Evolutionary conservation across 2,888 invertebrate species (phyloP), one percentile per base, ranked within the genome.

Genomic region (Petrolisthes cinctipes): DNA sequence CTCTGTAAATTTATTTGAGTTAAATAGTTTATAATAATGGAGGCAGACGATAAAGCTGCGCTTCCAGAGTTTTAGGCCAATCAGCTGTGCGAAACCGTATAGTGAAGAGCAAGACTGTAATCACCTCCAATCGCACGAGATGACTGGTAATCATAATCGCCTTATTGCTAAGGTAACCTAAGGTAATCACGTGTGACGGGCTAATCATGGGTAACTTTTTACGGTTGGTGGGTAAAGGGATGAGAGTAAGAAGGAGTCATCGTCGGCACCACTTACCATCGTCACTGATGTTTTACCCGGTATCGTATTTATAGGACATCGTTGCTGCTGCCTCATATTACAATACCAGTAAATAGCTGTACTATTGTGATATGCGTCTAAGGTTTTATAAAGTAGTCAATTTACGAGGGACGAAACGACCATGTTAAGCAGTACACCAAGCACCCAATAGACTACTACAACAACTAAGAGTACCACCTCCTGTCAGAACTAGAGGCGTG

Each of bases 121-220:
- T 73, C 54, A n/a, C 73, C 54, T 23, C 71, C n/a, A 37, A 66
- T 82, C 82, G 53, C 68, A n/a, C 9, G 71, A 82, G 73, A 83
- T 23, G 53, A 53, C 20, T 20, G 83, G 73, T 83, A 53, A 83
- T 73, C 83, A 73, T 37, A 83, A 20, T 83, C 73, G 56, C 83
- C 54, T 73, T 83, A 53, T 83, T 83, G 73, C 83, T 54, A 83
- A 83, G 83, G 83, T 73, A 83, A 73, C 71, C 73, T 54, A 66
- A 82, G 73, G 83, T 83, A 20, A 83, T 83, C 73, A 83, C 54
- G 54, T 82, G 71, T 73, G 83, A 83, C 83, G 73, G 68, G 71
- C 61, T 82, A 66, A 82, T 82, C 82, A 82, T 9, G 37, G 82
- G 53, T n/a, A 68, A 71, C 51, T 53, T 82, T 61, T 82, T 82